Evolutionary conservation across 1,140 invertebrate genomes (phyloP), one percentile per base, ranked within the genome.

Genomic region (Cherax destructor): DNA sequence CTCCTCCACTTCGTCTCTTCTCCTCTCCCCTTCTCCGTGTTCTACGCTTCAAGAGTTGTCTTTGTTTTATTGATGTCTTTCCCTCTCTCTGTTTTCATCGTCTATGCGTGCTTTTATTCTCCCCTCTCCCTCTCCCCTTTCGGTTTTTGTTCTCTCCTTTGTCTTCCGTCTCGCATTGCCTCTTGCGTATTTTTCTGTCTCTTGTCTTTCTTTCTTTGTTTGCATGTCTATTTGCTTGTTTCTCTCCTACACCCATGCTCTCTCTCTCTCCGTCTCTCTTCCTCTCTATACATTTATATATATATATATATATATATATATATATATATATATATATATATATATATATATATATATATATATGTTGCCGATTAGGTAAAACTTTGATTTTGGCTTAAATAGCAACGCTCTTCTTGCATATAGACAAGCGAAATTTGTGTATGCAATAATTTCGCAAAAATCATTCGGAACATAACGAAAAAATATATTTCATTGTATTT

Each of bases 31-130:
- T 21, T 74, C 69, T 74, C 30, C 69, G 69, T 74, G 24, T 74
- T 74, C 69, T 1, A 74, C n/a, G 69, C 69, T 74, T 21, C 24
- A 74, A 5, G 69, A 21, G 69, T 74, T 74, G 69, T 74, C 69
- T 74, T 74, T 74, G 69, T 74, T 24, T 74, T 74, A 74, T 74
- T 74, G 69, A 74, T 74, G 24, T 7, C 69, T 74, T 24, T 74
- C n/a, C 69, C n/a, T 30, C n/a, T 21, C 69, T 74, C 69, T 74
- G 69, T 30, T 74, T 74, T 74, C 69, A 74, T 30, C n/a, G n/a
- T 74, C 69, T 74, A 30, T 74, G n/a, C n/a, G 21, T 21, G 69
- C 69, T 74, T 74, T 74, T 74, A 74, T 74, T 30, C 69, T 74
- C n/a, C 6, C 65, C 61, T 74, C 69, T 74, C n/a, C 11, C 69